Conservation (phyloP, 1,140 invertebrate genomes). For the Hypsibius dujardini region DNA sequence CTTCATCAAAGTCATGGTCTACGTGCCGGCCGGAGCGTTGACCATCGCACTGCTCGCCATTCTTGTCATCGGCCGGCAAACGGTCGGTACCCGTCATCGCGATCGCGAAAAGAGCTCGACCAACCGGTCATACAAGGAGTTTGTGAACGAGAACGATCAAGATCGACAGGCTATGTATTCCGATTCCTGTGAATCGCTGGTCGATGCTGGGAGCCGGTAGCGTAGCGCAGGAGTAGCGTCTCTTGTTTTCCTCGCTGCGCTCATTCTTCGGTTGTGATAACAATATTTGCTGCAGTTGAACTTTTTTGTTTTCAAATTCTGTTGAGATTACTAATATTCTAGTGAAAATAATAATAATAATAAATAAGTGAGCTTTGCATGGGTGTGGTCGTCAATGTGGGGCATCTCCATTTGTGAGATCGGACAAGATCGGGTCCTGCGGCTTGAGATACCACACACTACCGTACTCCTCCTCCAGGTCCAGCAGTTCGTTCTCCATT, state of each 20-base stretch:
- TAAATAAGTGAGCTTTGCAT: too few relatives aligned
- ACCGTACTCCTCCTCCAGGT: conserved; percentile 12
- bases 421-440: too few relatives aligned
- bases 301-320: too few relatives aligned
- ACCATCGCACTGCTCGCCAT: not conserved
- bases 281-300: too few relatives aligned
- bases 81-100: not conserved
- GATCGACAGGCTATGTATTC: conserved; percentile 1
- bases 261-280: too few relatives aligned
- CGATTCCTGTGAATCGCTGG: not conserved
- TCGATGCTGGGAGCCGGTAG: too few relatives aligned
- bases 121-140: not conserved
- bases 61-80: not conserved
- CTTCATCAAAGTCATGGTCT: conserved; percentile 13
- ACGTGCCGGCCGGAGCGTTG: conserved; percentile 4
- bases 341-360: too few relatives aligned
- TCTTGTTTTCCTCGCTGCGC: too few relatives aligned
- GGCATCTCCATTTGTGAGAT: too few relatives aligned
- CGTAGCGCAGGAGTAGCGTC: too few relatives aligned
- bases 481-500: not conserved
- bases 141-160: not conserved
- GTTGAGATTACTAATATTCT: too few relatives aligned
- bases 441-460: not conserved
- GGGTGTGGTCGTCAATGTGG: too few relatives aligned
- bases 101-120: not conserved